Evolutionary conservation across 2,113 vertebrate species (phyloP), one percentile per base, ranked within the genome.

Genomic region (Gambusia affinis): DNA sequence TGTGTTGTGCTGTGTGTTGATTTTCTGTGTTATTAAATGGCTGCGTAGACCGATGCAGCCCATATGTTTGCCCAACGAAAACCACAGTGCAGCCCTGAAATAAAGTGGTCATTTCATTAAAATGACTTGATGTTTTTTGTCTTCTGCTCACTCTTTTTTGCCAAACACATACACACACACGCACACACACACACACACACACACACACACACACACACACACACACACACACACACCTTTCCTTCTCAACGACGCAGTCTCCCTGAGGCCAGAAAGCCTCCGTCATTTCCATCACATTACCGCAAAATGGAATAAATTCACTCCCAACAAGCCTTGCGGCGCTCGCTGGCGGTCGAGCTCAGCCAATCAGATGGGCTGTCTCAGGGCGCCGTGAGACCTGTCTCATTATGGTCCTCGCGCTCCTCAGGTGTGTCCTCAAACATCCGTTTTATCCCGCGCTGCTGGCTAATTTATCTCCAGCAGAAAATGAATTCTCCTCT

Each of bases 401-500:
- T 79, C 83, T 92, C 84, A 86, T 91, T 87, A 88, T 72, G 33
- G 1, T 65, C 60, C 77, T 60, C 28, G 67, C 76, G 51, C 83
- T 80, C 54, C 82, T 86, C 88, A 88, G 87, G 87, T 90, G 84
- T 88, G 83, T 79, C 87, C 85, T 80, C 87, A 82, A 72, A 88
- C 88, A 86, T 85, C 67, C 87, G 87, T 87, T 92, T 89, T 83
- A 86, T 85, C 82, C 81, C 73, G 81, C 14, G 14, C 31, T 12
- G 4, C 75, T 62, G 76, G 37, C 82, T 83, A 85, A 88, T 88
- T 92, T 77, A 89, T 90, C 84, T 88, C 87, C 88, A 60, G 76
- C 77, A 76, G 85, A 90, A 91, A 89, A 92, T 84, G 72, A 86
- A 88, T 90, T 85, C 84, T 88, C 71, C 75, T 81, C 70, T 85